Evolutionary conservation across 2,888 invertebrate genomes (phyloP).

Genomic region (Timema cristinae): DNA sequence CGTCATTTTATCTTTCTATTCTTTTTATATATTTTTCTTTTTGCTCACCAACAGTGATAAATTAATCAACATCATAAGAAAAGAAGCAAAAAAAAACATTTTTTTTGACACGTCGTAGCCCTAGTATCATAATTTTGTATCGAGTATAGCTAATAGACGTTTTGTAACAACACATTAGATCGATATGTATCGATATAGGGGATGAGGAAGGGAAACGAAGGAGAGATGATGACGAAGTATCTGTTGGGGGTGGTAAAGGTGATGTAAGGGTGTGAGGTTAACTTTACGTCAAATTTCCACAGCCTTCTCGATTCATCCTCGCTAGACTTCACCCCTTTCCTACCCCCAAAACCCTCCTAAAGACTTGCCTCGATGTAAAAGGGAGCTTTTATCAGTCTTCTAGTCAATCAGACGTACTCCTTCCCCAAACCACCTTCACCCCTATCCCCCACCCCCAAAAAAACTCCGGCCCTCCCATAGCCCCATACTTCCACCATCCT

Average conservation of each 20-base stretch:
- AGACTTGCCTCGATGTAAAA: background rate
- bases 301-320: conserved; percentile 8
- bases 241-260: too few species aligned
- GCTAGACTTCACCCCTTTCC: background rate
- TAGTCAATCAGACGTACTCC: conserved; percentile 28
- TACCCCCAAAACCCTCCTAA: background rate
- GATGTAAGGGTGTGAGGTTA: conserved; percentile 11
- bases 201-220: background rate
- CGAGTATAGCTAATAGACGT: conserved; percentile 12
- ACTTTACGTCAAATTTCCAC: conserved; percentile 15
- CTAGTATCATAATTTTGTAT: conserved; percentile 10
- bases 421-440: background rate
- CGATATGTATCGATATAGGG: conserved; percentile 25
- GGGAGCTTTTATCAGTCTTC: conserved; percentile 26
- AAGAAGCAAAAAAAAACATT: too few species aligned
- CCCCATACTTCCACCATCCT: conserved; percentile 21
- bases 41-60: too few species aligned
- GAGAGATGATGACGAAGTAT: background rate
- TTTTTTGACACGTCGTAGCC: background rate
- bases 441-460: conserved; percentile 15
- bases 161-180: conserved; percentile 23
- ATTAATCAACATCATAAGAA: too few species aligned
- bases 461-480: background rate
- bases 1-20: too few species aligned
- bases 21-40: too few species aligned